Evolutionary conservation across 1,140 invertebrate genomes (phyloP).

Genomic region (Mylabris phalerata): DNA sequence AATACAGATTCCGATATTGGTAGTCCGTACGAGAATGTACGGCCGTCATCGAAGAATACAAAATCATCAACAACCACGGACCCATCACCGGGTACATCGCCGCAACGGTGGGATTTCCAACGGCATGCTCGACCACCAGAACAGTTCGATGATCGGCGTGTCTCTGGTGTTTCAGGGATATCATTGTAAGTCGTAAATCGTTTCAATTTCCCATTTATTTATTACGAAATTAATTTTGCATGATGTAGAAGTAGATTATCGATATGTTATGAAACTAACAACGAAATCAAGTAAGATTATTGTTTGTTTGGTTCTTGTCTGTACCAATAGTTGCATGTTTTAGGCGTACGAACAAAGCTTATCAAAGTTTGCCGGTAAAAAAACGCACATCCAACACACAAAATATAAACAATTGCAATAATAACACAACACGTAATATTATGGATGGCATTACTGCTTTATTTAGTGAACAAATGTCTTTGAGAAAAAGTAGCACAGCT

Average conservation of each 20-base stretch:
- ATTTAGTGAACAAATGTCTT: constrained; percentile 32
- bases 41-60: constrained; percentile 39
- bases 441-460: constrained; percentile 36
- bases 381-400: constrained; percentile 17
- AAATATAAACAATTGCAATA: constrained; percentile 8
- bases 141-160: constrained; percentile 46
- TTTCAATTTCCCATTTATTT: constrained; percentile 8
- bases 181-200: constrained; percentile 49
- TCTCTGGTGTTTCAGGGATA: constrained; percentile 52
- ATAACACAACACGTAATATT: constrained; percentile 16
- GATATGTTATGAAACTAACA: not conserved
- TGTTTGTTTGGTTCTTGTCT: not conserved
- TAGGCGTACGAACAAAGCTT: constrained; percentile 30
- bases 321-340: constrained; percentile 32
- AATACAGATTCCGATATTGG: constrained; percentile 49
- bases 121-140: constrained; percentile 46
- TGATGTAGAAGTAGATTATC: constrained; percentile 5
- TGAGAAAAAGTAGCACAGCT: constrained; percentile 22
- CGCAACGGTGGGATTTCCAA: constrained; percentile 54
- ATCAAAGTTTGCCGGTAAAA: constrained; percentile 33
- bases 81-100: constrained; percentile 50
- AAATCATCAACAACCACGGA: constrained; percentile 40
- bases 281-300: not conserved
- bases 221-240: constrained; percentile 9
- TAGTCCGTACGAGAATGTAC: constrained; percentile 60